Evolutionary conservation across 1,140 invertebrate genomes (phyloP).

Genomic region (Drosophila insularis): DNA sequence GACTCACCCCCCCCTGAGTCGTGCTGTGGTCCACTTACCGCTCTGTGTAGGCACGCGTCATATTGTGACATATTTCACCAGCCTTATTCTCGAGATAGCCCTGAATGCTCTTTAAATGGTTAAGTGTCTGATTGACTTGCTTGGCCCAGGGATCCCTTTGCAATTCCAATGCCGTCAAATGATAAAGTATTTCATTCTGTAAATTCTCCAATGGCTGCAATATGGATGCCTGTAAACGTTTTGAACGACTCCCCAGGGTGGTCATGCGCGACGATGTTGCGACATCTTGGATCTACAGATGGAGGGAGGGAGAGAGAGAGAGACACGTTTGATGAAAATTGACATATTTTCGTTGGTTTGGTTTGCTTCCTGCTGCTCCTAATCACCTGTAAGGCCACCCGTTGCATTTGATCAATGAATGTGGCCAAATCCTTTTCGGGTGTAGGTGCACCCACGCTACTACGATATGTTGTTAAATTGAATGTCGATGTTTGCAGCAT

Average conservation of each 20-base stretch:
- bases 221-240: constrained; percentile 85
- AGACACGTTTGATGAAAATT: no score
- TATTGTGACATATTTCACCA: constrained; percentile 86
- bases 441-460: constrained; percentile 86
- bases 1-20: no score
- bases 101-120: constrained; percentile 89
- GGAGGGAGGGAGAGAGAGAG: no score
- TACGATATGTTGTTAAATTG: constrained; percentile 87
- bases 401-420: constrained; percentile 89
- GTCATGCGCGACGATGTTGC: constrained; percentile 87
- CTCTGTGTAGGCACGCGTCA: constrained; percentile 74
- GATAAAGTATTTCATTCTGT: constrained; percentile 88
- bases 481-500: constrained; percentile 86
- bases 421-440: constrained; percentile 88
- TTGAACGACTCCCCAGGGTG: constrained; percentile 85
- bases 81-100: constrained; percentile 89
- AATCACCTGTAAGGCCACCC: constrained; percentile 87
- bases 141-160: constrained; percentile 86
- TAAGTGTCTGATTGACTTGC: constrained; percentile 87
- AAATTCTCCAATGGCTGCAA: constrained; percentile 88
- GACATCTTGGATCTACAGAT: constrained; percentile 83
- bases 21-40: constrained; percentile 49
- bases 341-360: no score
- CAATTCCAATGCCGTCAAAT: constrained; percentile 88
- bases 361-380: constrained; percentile 5